Conservation (phyloP, 2,888 invertebrate species). For the Strigamia maritima region DNA sequence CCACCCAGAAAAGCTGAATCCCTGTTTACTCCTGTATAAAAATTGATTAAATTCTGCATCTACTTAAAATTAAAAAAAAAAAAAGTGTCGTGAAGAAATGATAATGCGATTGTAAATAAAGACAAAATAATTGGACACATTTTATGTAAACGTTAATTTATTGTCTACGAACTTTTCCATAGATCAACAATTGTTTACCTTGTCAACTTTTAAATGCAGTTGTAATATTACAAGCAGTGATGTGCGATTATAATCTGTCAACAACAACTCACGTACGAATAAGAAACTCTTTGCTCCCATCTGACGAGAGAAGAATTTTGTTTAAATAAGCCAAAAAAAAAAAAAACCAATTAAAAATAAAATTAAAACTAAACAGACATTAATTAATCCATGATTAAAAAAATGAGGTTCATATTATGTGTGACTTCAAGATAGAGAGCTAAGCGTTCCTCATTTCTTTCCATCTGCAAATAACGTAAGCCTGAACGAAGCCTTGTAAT, state of each 20-base stretch:
- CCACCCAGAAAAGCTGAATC: too few species aligned
- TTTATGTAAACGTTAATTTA: slow-evolving; percentile 26
- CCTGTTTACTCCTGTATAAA: too few species aligned
- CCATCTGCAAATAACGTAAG: slow-evolving; percentile 16
- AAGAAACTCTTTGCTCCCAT: neutral
- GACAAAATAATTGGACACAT: neutral
- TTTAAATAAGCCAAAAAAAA: neutral
- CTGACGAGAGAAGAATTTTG: neutral
- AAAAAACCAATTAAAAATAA: neutral
- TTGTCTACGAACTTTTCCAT: slow-evolving; percentile 26
- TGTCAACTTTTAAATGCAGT: slow-evolving; percentile 13
- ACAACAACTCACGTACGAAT: slow-evolving; percentile 5
- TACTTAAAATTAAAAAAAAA: too few species aligned
- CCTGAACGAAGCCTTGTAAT: neutral
- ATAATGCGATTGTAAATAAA: neutral
- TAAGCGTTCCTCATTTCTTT: slow-evolving; percentile 9
- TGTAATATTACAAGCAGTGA: slow-evolving; percentile 26
- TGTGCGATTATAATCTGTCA: slow-evolving; percentile 3
- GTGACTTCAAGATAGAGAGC: neutral
- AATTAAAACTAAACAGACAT: neutral
- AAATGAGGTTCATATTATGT: neutral
- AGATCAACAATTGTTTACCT: slow-evolving; percentile 27
- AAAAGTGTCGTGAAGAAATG: too few species aligned
- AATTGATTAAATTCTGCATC: too few species aligned
- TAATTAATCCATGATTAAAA: neutral